Conservation (phyloP, 2,888 invertebrate species). For the Rhagium mordax region DNA sequence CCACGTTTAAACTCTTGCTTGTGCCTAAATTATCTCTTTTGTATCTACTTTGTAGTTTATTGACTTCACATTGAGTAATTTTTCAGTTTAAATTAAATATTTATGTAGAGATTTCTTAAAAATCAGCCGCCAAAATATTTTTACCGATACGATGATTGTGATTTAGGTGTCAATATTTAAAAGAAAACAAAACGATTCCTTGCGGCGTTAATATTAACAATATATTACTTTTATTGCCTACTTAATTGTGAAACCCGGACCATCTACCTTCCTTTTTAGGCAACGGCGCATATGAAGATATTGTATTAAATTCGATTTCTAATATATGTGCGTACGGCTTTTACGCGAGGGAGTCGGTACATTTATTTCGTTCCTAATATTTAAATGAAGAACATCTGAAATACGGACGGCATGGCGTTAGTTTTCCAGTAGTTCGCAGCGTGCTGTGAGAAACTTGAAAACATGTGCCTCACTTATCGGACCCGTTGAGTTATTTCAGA, state of each 20-base stretch:
- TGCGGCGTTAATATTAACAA: background rate
- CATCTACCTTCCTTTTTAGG: conserved; percentile 2
- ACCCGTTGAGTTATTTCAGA: conserved; percentile 54
- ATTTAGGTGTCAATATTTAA: background rate
- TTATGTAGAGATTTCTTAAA: too few relatives aligned
- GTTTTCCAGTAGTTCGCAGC: conserved; percentile 56
- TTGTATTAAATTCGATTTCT: conserved; percentile 7
- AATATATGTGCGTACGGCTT: background rate
- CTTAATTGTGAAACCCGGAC: background rate
- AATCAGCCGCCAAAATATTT: too few relatives aligned
- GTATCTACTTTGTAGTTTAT: too few relatives aligned
- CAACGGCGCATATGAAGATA: background rate
- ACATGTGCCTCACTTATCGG: conserved; percentile 57
- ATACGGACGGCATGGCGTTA: conserved; percentile 42
- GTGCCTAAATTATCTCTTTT: too few relatives aligned
- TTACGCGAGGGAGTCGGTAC: background rate
- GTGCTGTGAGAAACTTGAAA: conserved; percentile 57
- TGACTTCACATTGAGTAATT: too few relatives aligned
- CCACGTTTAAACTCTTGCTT: too few relatives aligned
- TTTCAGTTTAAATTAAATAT: too few relatives aligned
- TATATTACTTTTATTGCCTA: conserved; percentile 1
- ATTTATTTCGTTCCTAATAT: conserved; percentile 32
- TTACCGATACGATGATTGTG: too few relatives aligned
- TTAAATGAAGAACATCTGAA: conserved; percentile 39
- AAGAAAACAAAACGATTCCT: background rate